Conservation (phyloP, 2,888 invertebrate genomes). For the Drosophila macrospina region DNA sequence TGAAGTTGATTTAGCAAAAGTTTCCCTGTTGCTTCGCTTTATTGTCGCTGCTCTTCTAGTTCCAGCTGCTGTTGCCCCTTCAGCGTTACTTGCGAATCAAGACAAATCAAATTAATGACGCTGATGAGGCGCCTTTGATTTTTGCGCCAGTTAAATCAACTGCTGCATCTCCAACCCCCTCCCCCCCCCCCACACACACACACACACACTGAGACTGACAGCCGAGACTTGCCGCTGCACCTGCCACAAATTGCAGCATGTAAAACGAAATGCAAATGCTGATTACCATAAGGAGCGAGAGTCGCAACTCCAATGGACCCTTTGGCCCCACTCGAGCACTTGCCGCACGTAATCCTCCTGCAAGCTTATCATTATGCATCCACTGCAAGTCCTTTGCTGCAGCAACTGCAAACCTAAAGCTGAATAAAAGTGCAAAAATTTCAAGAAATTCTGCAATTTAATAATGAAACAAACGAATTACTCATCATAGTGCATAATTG, state of each 20-base stretch:
- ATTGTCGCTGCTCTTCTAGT: constrained; percentile 1
- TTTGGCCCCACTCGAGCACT: background rate
- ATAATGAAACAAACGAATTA: background rate
- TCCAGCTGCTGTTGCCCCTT: background rate
- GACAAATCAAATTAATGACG: constrained; percentile 64
- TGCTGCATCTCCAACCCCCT: constrained; percentile 40
- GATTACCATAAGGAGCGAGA: constrained; percentile 31
- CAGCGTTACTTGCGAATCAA: constrained; percentile 22
- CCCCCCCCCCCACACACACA: background rate
- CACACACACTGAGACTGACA: too few species aligned
- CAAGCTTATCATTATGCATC: constrained; percentile 2
- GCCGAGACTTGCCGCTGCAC: constrained; percentile 16
- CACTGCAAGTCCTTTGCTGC: background rate
- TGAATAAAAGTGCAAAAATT: too few species aligned
- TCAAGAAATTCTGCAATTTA: background rate
- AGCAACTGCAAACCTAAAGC: background rate
- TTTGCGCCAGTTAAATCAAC: constrained; percentile 42
- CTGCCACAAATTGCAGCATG: constrained; percentile 47
- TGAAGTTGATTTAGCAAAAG: constrained; percentile 50
- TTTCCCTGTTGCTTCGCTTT: constrained; percentile 30
- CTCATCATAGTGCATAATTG: too few species aligned
- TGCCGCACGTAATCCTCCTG: constrained; percentile 6
- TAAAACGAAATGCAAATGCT: constrained; percentile 31
- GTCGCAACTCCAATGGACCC: background rate
- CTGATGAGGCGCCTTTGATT: constrained; percentile 61